A percentile compares a stretch with the other conserved stretches of the same genome.
Conservation (phyloP, 2,113 vertebrate species). For the Boulengeromyrus knoepffleri region DNA sequence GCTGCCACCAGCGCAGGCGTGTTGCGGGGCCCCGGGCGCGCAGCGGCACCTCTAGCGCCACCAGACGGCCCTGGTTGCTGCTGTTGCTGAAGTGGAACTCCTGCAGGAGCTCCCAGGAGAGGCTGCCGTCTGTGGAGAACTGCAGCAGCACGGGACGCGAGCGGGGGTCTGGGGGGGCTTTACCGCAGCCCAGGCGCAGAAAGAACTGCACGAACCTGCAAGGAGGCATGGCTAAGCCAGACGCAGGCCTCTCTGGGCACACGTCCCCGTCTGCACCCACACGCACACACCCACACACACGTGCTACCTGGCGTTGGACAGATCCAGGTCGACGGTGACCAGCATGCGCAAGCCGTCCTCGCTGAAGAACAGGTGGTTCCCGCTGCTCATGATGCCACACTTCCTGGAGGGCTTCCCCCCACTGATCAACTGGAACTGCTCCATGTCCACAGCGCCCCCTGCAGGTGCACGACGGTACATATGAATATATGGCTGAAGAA, state of each 20-base stretch:
- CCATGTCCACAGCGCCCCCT: constrained; percentile 77
- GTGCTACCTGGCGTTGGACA: constrained; percentile 85
- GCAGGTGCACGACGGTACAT: neutral
- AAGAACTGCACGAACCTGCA: constrained; percentile 96
- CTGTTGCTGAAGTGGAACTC: constrained; percentile 95
- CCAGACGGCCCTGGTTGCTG: constrained; percentile 86
- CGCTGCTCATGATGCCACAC: constrained; percentile 92
- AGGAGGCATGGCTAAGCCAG: neutral
- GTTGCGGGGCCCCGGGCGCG: constrained; percentile 77
- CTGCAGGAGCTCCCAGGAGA: constrained; percentile 86
- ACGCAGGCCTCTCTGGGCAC: neutral
- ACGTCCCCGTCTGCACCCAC: neutral
- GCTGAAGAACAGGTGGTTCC: constrained; percentile 95
- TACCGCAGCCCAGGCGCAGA: constrained; percentile 90
- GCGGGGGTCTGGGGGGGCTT: constrained; percentile 85
- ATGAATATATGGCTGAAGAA: neutral
- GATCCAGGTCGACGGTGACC: constrained; percentile 85
- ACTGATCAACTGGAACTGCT: constrained; percentile 80
- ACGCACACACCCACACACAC: neutral
- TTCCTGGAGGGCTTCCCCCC: constrained; percentile 93
- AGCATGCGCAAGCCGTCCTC: constrained; percentile 94
- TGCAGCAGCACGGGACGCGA: constrained; percentile 92
- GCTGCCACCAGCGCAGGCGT: constrained; percentile 95
- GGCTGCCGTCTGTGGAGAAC: constrained; percentile 84
- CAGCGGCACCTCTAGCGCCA: constrained; percentile 86